Evolutionary conservation across 1,140 invertebrate genomes (phyloP).

Genomic region (Sipha flava): DNA sequence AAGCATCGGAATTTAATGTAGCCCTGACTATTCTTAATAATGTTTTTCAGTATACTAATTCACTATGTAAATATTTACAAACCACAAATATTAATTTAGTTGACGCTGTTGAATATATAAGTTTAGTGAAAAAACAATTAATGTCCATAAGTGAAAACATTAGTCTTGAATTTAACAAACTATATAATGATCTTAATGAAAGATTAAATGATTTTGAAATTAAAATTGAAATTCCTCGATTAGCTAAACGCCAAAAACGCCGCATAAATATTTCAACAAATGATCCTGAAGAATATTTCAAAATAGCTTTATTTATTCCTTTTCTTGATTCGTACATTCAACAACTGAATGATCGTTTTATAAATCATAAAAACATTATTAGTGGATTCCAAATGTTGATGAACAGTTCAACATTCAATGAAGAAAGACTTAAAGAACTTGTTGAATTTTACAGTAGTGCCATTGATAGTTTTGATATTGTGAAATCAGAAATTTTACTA

Average conservation of each 20-base stretch:
- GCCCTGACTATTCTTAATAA: not conserved
- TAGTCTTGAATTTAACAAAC: not conserved
- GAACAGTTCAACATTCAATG: too few species aligned
- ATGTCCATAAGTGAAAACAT: not conserved
- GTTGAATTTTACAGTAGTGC: too few species aligned
- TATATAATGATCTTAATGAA: not conserved
- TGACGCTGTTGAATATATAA: not conserved
- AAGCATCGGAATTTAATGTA: not conserved
- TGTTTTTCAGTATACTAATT: not conserved
- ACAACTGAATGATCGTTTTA: not conserved
- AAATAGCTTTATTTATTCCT: not conserved
- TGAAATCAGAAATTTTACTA: too few species aligned
- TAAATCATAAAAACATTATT: too few species aligned
- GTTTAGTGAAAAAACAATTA: not conserved
- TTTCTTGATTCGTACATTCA: not conserved
- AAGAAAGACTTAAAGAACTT: too few species aligned
- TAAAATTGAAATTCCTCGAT: not conserved
- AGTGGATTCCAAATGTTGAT: too few species aligned
- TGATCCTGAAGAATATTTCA: not conserved
- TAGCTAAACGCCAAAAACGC: too few species aligned
- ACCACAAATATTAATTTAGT: not conserved
- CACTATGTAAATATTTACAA: not conserved
- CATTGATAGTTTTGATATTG: too few species aligned
- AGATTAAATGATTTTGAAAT: not conserved
- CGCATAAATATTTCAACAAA: not conserved